Conservation (phyloP, 2,888 invertebrate genomes). For the Copidosoma aretas region DNA sequence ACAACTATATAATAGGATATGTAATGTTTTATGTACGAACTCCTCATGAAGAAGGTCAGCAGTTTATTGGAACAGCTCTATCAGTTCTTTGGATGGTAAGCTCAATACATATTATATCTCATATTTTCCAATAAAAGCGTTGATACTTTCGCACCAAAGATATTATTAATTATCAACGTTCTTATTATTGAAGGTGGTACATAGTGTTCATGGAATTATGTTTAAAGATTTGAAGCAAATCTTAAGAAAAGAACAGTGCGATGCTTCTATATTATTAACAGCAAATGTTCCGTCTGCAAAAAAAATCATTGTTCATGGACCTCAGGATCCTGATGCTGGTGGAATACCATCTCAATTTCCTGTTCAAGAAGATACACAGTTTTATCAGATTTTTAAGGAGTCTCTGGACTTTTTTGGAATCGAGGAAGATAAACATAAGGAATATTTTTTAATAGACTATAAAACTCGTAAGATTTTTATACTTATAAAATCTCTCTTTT, state of each 20-base stretch:
- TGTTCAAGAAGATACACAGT: slow-evolving; percentile 97
- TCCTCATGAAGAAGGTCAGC: slow-evolving; percentile 94
- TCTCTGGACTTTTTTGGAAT: slow-evolving; percentile 97
- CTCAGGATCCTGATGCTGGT: slow-evolving; percentile 85
- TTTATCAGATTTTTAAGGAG: slow-evolving; percentile 92
- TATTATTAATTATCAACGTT: too few species aligned
- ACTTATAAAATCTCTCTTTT: background rate
- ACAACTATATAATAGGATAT: slow-evolving; percentile 98
- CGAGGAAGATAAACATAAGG: slow-evolving; percentile 84
- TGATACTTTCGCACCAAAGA: background rate
- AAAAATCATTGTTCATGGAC: slow-evolving; percentile 97
- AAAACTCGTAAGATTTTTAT: slow-evolving; percentile 83
- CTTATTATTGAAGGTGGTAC: slow-evolving; percentile 76
- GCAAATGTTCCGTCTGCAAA: slow-evolving; percentile 99
- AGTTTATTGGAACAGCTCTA: slow-evolving; percentile 91
- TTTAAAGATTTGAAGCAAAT: slow-evolving; percentile 99
- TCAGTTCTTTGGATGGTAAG: slow-evolving; percentile 94
- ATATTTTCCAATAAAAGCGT: background rate
- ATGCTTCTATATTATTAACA: slow-evolving; percentile 94
- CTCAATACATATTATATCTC: background rate
- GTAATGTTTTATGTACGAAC: slow-evolving; percentile 99
- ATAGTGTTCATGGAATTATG: slow-evolving; percentile 98
- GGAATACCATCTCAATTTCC: slow-evolving; percentile 98
- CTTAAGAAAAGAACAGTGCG: slow-evolving; percentile 97
- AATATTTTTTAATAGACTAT: slow-evolving; percentile 96